Percentiles rank a stretch among this genome's conserved stretches.
These are phyloP conservation scores for Caiman crocodilus DNA, from an alignment of 2,797 vertebrate genomes.

Conservation along the genomic window DNA sequence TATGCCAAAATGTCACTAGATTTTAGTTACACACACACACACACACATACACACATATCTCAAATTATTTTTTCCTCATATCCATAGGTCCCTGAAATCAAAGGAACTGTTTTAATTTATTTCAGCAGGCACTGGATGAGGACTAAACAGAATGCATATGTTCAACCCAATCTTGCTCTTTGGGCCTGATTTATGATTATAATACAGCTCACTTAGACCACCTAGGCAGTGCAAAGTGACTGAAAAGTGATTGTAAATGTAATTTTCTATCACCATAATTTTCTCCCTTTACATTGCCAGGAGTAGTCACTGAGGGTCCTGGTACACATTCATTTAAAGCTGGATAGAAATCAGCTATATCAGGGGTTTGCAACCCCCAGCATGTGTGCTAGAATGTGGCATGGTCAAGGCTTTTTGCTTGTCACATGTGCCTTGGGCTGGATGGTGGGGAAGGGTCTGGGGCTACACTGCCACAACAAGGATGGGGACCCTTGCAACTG, in stretches of 20 bases:
- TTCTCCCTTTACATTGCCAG: neutral
- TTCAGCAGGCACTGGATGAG: neutral
- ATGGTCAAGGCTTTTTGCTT: no score
- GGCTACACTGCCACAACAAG: no score
- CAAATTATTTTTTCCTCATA: neutral
- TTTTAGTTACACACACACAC: neutral
- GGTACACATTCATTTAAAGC: no score
- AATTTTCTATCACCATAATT: neutral
- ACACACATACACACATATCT: no score
- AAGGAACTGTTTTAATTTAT: neutral
- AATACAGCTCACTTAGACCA: rapidly evolving
- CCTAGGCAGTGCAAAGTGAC: neutral
- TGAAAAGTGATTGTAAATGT: neutral
- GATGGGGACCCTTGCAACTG: no score
- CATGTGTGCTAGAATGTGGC: no score
- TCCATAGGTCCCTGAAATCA: neutral
- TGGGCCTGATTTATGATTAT: neutral
- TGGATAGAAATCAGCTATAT: no score
- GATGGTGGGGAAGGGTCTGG: no score
- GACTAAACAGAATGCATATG: neutral
- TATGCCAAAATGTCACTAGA: neutral
- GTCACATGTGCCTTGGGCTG: no score
- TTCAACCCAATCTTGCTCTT: neutral
- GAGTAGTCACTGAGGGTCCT: no score
- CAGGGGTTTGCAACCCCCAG: no score